These are phyloP conservation scores for Gambusia holbrooki DNA, from an alignment of 2,113 vertebrate species.

Conservation along the genomic window DNA sequence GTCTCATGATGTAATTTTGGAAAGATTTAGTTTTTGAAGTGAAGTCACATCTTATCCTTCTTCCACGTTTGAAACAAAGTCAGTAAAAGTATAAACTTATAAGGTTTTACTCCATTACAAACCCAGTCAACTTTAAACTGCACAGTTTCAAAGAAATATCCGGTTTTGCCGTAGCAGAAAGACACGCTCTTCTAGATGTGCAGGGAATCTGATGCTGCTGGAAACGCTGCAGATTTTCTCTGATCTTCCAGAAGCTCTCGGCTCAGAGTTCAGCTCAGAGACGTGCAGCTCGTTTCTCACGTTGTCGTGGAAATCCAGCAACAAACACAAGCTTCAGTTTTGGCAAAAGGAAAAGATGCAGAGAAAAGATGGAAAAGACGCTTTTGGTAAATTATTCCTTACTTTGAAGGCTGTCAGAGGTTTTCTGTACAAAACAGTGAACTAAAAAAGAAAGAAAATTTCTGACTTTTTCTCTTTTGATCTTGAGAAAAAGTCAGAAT, in stretches of 20 bases:
- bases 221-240: constrained; percentile 6
- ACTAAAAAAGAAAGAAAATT: too few relatives aligned
- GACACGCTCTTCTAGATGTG: not conserved
- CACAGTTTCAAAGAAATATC: not conserved
- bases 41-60: too few relatives aligned
- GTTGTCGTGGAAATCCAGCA: constrained; percentile 65
- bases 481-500: too few relatives aligned
- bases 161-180: not conserved
- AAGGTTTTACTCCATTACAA: too few relatives aligned
- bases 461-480: too few relatives aligned
- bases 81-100: too few relatives aligned
- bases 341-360: constrained; percentile 30
- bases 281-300: constrained; percentile 24
- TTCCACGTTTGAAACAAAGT: too few relatives aligned
- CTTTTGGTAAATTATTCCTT: too few relatives aligned
- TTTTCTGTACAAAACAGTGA: too few relatives aligned
- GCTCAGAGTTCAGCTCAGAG: constrained; percentile 31
- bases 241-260: constrained; percentile 6
- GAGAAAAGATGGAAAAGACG: constrained; percentile 28
- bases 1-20: too few relatives aligned
- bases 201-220: constrained; percentile 18
- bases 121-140: not conserved
- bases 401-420: too few relatives aligned
- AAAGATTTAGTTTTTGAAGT: too few relatives aligned
- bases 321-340: constrained; percentile 56